These are phyloP conservation scores for Gallinago nigripennis DNA, from an alignment of 2,797 vertebrate genomes.

Conservation along the genomic window DNA sequence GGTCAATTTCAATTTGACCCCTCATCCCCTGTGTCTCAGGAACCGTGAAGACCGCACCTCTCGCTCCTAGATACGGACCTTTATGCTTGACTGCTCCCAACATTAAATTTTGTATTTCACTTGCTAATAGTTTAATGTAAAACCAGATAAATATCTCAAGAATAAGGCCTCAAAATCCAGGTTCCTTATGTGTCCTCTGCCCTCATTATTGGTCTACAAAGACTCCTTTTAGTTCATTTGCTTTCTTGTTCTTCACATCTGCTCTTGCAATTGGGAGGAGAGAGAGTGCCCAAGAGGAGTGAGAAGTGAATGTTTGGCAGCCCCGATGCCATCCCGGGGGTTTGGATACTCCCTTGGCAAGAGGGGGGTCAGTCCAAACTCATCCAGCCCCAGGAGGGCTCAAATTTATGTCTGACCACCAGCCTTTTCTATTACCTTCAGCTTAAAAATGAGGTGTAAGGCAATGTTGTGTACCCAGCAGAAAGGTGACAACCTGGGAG, in stretches of 20 bases:
- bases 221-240: background rate
- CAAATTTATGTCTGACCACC: background rate
- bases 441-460: background rate
- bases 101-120: background rate
- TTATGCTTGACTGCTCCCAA: background rate
- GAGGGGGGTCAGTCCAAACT: accelerated
- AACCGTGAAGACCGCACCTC: background rate
- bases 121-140: background rate
- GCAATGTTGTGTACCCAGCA: background rate
- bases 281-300: background rate
- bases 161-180: background rate
- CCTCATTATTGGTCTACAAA: background rate
- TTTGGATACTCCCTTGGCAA: background rate
- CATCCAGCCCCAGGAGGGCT: background rate
- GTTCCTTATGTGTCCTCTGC: background rate
- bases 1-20: background rate
- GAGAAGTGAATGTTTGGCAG: background rate
- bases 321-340: background rate
- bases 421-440: background rate
- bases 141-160: background rate
- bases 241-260: background rate
- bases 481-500: background rate
- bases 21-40: background rate
- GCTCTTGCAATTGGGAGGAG: background rate
- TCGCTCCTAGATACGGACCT: background rate